These are phyloP conservation scores for Steinernema khuongi DNA, from an alignment of 1,140 invertebrate species.

Conservation along the genomic window DNA sequence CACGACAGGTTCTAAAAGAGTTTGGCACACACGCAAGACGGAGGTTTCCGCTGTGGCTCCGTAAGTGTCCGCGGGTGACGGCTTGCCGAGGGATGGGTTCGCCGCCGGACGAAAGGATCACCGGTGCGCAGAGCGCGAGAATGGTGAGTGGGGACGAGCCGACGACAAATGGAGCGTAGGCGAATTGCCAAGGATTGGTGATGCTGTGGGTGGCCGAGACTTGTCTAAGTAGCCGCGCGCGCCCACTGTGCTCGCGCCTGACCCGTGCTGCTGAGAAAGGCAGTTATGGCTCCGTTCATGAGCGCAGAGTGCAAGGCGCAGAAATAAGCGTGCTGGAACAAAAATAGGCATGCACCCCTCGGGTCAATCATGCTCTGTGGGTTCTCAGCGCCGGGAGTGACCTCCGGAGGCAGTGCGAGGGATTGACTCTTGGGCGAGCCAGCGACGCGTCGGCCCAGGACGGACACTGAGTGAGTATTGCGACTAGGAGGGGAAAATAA, in stretches of 20 bases:
- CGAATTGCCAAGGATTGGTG: constrained; percentile 12
- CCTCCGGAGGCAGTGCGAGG: neutral
- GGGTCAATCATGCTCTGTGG: constrained; percentile 9
- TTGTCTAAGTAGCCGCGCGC: neutral
- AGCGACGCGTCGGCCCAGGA: neutral
- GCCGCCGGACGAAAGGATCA: too few species aligned
- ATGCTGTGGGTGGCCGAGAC: neutral
- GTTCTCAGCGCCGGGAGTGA: neutral
- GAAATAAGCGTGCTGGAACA: neutral
- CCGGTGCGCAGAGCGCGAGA: neutral
- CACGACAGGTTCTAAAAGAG: too few species aligned
- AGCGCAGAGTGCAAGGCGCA: neutral
- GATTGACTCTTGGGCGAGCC: neutral
- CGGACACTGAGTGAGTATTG: constrained; percentile 7
- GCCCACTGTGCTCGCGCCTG: neutral
- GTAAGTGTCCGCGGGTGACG: too few species aligned
- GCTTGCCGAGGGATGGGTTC: too few species aligned
- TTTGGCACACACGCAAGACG: too few species aligned
- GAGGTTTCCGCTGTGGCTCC: too few species aligned
- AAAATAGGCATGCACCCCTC: neutral
- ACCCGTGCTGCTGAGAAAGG: neutral
- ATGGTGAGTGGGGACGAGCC: constrained; percentile 6
- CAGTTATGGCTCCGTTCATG: neutral
- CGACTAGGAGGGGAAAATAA: neutral
- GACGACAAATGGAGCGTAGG: constrained; percentile 2